Conservation (phyloP, 1,140 invertebrate genomes). For the Camponotus pennsylvanicus region DNA sequence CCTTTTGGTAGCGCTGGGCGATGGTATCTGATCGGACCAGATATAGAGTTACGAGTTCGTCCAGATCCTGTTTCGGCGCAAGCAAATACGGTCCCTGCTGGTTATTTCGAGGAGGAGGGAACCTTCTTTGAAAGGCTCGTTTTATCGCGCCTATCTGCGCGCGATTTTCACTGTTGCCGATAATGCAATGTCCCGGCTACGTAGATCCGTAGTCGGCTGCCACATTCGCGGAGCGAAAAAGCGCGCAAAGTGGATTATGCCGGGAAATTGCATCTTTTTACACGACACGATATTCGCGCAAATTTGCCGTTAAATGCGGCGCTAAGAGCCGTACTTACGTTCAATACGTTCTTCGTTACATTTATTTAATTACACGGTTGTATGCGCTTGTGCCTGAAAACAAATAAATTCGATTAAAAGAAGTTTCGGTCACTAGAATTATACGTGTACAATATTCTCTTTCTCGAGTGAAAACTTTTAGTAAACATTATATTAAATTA, state of each 20-base stretch:
- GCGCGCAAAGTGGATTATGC: constrained; percentile 58
- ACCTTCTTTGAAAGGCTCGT: constrained; percentile 42
- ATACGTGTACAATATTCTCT: not conserved
- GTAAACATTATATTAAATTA: constrained; percentile 47
- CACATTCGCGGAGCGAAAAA: constrained; percentile 50
- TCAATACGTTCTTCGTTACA: constrained; percentile 23
- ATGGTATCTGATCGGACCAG: constrained; percentile 72
- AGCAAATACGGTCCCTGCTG: constrained; percentile 38
- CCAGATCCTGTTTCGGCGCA: constrained; percentile 29
- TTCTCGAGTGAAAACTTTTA: constrained; percentile 28
- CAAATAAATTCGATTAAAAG: constrained; percentile 8
- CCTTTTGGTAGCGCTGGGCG: constrained; percentile 3
- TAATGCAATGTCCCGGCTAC: constrained; percentile 58
- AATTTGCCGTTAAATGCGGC: constrained; percentile 58
- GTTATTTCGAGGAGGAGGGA: constrained; percentile 64
- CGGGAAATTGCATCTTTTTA: constrained; percentile 61
- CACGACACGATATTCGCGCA: constrained; percentile 60
- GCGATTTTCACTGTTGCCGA: constrained; percentile 60
- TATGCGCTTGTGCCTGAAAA: not conserved
- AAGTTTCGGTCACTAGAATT: not conserved
- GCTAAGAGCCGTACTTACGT: constrained; percentile 57
- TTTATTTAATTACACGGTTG: constrained; percentile 22
- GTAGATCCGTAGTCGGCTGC: constrained; percentile 29
- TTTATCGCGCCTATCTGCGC: constrained; percentile 56
- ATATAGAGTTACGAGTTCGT: constrained; percentile 75